These are phyloP conservation scores for Brienomyrus brachyistius DNA, from an alignment of 2,113 vertebrate genomes.

Conservation along the genomic window DNA sequence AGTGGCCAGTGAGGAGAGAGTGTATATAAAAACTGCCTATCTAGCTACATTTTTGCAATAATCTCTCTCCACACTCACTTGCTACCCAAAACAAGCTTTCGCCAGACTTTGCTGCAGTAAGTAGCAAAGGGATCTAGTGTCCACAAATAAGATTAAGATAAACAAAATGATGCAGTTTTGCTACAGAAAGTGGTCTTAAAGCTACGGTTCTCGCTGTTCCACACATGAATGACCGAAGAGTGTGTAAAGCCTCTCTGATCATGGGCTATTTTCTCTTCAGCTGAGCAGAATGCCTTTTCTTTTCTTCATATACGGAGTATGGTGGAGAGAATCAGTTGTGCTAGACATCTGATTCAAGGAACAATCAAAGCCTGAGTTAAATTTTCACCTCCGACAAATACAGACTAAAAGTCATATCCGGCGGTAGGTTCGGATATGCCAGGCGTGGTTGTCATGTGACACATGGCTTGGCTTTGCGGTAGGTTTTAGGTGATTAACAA, in stretches of 20 bases:
- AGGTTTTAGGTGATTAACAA: neutral
- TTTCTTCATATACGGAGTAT: slow-evolving; percentile 16
- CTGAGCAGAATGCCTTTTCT: slow-evolving; percentile 18
- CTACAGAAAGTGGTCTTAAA: neutral
- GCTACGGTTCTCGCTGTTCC: neutral
- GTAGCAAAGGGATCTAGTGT: neutral
- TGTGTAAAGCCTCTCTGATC: neutral
- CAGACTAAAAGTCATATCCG: neutral
- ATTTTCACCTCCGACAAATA: slow-evolving; percentile 10
- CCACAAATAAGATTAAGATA: neutral
- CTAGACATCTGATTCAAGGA: slow-evolving; percentile 11
- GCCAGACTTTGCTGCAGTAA: neutral
- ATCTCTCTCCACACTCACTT: neutral
- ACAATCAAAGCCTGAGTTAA: neutral
- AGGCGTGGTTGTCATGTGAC: neutral
- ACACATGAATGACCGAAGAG: neutral
- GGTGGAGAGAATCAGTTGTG: neutral
- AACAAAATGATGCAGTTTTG: neutral
- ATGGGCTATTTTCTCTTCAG: neutral
- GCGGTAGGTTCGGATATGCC: neutral
- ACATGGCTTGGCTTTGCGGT: neutral
- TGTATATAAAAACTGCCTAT: neutral
- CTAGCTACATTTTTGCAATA: neutral
- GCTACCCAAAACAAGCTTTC: neutral
- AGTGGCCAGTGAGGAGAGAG: neutral